Base-by-base conservation (phyloP, 2,113 vertebrate species). In the Vulpes ferrilata region DNA sequence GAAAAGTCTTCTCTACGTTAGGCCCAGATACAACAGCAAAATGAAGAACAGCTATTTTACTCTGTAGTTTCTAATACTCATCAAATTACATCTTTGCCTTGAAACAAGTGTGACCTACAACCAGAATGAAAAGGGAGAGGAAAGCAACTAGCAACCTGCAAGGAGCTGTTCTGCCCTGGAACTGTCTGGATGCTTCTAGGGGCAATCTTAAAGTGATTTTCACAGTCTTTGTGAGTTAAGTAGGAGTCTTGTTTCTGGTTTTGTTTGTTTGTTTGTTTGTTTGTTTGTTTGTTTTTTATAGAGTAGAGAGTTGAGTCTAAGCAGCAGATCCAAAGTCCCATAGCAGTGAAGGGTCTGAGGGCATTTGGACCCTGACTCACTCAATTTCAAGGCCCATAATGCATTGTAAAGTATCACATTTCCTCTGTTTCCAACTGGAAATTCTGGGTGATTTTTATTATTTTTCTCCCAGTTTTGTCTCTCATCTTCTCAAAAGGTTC, bases 131-230 rank as follows among this genome's bases (percentile, higher is more conserved):
- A 73, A 89, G 71, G 13, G 32, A 27, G 5, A 71, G 32, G 17
- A 62, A 60, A 35, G 78, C 38, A 67, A 7, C 30, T 38, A n/a
- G 22, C 11, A 43, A 69, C 11, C 69, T 35, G 7, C 17, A 19
- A 60, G 20, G 11, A 74, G 11, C 30, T 57, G 3, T 7, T 59
- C 30, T 88, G 88, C 59, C 13, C 32, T 51, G 65, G 30, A 25
- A 22, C 78, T 64, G 15, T 23, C 22, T 5, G 8, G 48, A 79
- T 38, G 5, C 69, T 92, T 79, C 19, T 74, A 16, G 7, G 48
- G 4, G 1, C 2, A 0, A 3, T 27, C 16, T 27, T 62, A 7
- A 76, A 0, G 0, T 15, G n/a, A 67, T 27, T 11, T 19, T 57
- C 80, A 71, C 30, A 30, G 65, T 48, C 51, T 35, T n/a, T 69